Evolutionary conservation across 2,797 vertebrate species (phyloP).

Genomic region (Glossophaga mutica): DNA sequence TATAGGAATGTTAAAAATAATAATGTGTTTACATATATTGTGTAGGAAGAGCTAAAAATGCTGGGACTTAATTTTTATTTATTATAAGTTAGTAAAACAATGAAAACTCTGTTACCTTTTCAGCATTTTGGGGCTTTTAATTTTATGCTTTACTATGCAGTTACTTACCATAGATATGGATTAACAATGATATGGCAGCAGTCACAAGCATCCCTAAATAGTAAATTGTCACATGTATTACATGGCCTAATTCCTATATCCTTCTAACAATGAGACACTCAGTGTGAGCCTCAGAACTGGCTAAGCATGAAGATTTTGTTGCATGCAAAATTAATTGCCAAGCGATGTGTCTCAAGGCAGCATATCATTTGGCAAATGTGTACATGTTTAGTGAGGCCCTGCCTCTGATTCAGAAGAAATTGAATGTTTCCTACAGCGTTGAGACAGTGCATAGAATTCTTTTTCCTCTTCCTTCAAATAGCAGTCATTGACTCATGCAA

Average conservation of each 20-base stretch:
- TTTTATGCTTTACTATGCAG: constrained; percentile 25
- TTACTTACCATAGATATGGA: constrained; percentile 33
- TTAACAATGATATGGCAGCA: constrained; percentile 67
- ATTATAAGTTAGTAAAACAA: not conserved
- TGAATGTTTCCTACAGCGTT: constrained; percentile 81
- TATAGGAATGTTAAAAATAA: not conserved
- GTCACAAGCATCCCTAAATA: constrained; percentile 75
- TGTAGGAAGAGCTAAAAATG: not conserved
- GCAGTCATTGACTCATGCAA: constrained; percentile 81
- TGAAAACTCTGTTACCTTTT: not conserved
- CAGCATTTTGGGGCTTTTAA: constrained; percentile 25
- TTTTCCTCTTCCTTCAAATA: constrained; percentile 84
- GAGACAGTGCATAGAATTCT: constrained; percentile 82
- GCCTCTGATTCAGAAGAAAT: constrained; percentile 85
- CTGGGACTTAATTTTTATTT: not conserved
- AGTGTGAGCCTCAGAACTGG: constrained; percentile 84
- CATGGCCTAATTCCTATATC: constrained; percentile 79
- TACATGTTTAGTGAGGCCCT: constrained; percentile 86
- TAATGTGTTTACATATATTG: not conserved
- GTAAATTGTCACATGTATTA: constrained; percentile 79
- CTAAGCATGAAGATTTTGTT: constrained; percentile 86
- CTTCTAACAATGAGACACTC: constrained; percentile 87
- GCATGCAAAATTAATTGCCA: constrained; percentile 90
- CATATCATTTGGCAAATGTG: constrained; percentile 90
- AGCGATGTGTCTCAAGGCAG: constrained; percentile 87